Conservation (phyloP, 2,113 vertebrate species). For the Saguinus imperator region DNA sequence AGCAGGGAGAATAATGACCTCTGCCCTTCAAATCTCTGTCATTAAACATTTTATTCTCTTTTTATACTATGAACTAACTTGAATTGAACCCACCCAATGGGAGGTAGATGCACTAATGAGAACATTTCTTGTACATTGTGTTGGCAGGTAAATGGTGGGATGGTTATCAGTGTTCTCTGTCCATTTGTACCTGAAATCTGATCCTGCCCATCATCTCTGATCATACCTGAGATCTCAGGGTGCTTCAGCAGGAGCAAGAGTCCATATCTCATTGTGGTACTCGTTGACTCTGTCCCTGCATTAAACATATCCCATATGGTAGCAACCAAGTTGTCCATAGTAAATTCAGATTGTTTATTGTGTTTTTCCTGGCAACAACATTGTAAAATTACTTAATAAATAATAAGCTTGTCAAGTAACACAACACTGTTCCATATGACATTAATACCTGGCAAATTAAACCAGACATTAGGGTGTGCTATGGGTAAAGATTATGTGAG, state of each 20-base stretch:
- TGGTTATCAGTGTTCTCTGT: background rate
- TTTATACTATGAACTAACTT: background rate
- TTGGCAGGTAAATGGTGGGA: background rate
- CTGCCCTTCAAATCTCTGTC: background rate
- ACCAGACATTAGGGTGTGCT: background rate
- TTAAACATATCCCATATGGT: slow-evolving; percentile 73
- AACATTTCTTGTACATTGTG: background rate
- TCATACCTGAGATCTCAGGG: slow-evolving; percentile 82
- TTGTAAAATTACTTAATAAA: background rate
- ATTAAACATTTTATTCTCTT: background rate
- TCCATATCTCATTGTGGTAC: slow-evolving; percentile 78
- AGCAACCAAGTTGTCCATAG: slow-evolving; percentile 59
- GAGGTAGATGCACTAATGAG: background rate
- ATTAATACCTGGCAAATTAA: background rate
- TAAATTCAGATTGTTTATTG: slow-evolving; percentile 69
- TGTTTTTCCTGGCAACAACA: slow-evolving; percentile 77
- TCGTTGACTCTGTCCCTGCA: slow-evolving; percentile 80
- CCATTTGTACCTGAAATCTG: background rate
- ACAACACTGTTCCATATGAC: background rate
- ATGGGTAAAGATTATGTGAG: background rate
- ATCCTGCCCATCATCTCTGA: background rate
- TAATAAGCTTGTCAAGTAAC: background rate
- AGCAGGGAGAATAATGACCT: background rate
- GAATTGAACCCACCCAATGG: background rate
- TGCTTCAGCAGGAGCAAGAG: slow-evolving; percentile 82